Base-by-base conservation (phyloP, 2,888 invertebrate genomes). In the Empis livida region DNA sequence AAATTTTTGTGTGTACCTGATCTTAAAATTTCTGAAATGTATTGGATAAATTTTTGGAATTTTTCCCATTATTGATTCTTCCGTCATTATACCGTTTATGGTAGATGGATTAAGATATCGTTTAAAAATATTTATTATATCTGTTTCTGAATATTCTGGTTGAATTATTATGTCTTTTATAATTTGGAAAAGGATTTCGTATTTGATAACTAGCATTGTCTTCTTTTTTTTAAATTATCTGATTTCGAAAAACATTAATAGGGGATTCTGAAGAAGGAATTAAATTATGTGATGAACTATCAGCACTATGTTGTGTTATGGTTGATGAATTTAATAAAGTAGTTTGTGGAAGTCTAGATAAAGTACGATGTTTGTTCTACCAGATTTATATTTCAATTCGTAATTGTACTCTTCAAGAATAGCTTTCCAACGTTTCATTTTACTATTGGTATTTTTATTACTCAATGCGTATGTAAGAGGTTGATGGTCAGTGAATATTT, bases 401-500 rank as follows among this genome's bases (percentile, higher is more conserved):
- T 51, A 45, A 31, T 49, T 41, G 13, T 45, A 50, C 30, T 51
- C 48, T 23, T 49, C 49, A 32, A 49, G 15, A 3, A 30, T 14
- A 10, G 48, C n/a, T 23, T 47, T 49, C 49, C 48, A 51, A 5
- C 49, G 35, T 31, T 46, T 49, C n/a, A 47, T 20, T 45, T 44
- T 47, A 10, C 23, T 11, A 30, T 49, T 49, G 10, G 9, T 23
- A 16, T 49, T 51, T 38, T 47, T 45, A 20, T 35, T 42, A n/a
- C 47, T 50, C 1, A 52, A 30, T 2, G 45, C 35, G 35, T 23
- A 44, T 6, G 45, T 49, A 1, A 51, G 40, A 10, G 46, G 47
- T 37, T 48, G 49, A 37, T 49, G 52, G 31, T 52, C 51, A n/a
- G 48, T 52, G 13, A 27, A 50, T 14, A 52, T 52, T 11, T 27